Base-by-base conservation (phyloP, 2,888 invertebrate genomes). In the Lypha dubia region DNA sequence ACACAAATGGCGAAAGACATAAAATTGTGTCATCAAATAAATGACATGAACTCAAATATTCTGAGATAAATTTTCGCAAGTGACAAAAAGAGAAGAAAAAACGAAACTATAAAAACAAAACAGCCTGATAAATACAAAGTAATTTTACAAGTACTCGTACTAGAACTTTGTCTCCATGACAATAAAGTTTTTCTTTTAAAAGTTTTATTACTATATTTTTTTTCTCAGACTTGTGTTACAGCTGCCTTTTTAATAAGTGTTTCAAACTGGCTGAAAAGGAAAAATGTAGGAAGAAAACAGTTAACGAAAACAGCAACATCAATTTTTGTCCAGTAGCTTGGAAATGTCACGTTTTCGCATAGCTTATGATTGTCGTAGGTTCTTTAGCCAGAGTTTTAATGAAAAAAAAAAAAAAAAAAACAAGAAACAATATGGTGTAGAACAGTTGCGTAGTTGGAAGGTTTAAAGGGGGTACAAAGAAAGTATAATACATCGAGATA, bases 261-360 rank as follows among this genome's bases (percentile, higher is more conserved):
- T 74, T 62, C 68, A 70, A 75, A 71, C 41, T 56, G 49, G 41
- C 35, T 65, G 41, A 51, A 68, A 60, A 46, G 32, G 46, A 11
- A 49, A 77, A 77, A 38, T 41, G 62, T 46, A 63, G 15, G 20
- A 56, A 63, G 65, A 63, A 71, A 38, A 56, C 46, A 79, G 46
- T 71, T 70, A 53, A 80, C 44, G 71, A 58, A 79, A 83, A 79
- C 88, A 79, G 20, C 62, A 65, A 87, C 88, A 90, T 90, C 89
- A 90, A 89, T 89, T 90, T 68, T 90, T 89, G 89, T 90, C 90
- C 90, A 90, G 91, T 90, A 90, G 90, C 90, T 87, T 86, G 86
- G 89, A 90, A 90, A 89, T 90, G 89, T 91, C 90, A 90, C 90
- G 91, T 90, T 90, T 88, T 89, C 90, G 89, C 89, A 91, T 89